Base-by-base conservation (phyloP, 2,797 vertebrate species). In the Acrossocheilus wenchowensis region DNA sequence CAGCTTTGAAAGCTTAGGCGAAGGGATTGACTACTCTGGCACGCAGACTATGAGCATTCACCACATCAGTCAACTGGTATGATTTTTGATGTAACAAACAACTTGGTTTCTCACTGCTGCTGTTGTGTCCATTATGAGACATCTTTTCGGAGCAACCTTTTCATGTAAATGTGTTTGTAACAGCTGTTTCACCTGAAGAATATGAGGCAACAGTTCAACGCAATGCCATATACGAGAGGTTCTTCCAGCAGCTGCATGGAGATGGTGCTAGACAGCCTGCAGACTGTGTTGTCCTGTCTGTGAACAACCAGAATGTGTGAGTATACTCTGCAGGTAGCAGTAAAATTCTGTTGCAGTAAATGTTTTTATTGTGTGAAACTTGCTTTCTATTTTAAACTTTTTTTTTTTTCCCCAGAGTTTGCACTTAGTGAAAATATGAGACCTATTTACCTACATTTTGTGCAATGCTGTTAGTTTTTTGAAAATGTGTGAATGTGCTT, bases 251-350 rank as follows among this genome's bases (percentile, higher is more conserved):
- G 88, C 92, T 96, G 50, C 93, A 96, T 90, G 94, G 96, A 86
- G 94, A 94, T 34, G 85, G 50, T 3, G 86, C 90, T 26, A 91
- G 82, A 86, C 93, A 88, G 83, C 91, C 95, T 2, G 94, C 94
- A 0, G 95, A 96, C 89, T 96, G 95, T 34, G 92, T 96, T 79
- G 92, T 94, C 84, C 92, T 97, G 88, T 95, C 95, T 6, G 92
- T 95, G 62, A 93, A 92, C 91, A 96, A 94, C 87, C 91, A 95
- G 78, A 92, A 93, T 89, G 93, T 94, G 96, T 96, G 92, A 94
- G 94, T 95, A 90, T 73, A 64, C 48, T 2, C 17, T 39, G 64
- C 41, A 72, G 36, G 52, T 26, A 43, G 11, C 36, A 36, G 54
- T 14, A 21, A 14, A 66, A 8, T 11, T 39, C n/a, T 50, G 50